A percentile compares a stretch with the other conserved stretches of the same genome.
phyloP scores from a whole-genome alignment of 2,113 vertebrate genomes.

The Symphodus melops region DNA sequence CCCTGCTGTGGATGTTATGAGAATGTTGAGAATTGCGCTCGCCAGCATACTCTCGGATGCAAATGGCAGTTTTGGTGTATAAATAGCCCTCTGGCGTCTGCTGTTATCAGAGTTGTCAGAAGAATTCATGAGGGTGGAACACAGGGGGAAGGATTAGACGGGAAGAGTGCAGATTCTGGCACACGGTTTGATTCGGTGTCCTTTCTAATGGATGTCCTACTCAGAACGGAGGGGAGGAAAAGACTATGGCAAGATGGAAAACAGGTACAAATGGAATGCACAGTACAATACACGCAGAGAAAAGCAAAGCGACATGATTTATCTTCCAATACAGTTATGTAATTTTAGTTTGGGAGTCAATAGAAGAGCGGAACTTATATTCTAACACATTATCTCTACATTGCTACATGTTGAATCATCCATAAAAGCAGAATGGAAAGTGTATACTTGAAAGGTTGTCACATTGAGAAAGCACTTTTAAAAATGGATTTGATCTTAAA shows the following conservation, averaged over 20 bases:
- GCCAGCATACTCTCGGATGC: slow-evolving; percentile 48
- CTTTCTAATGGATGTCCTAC: slow-evolving; percentile 39
- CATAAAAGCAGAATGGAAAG: too few relatives aligned
- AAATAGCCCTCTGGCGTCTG: slow-evolving; percentile 46
- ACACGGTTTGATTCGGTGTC: slow-evolving; percentile 47
- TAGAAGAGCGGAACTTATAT: not conserved
- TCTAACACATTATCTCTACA: too few relatives aligned
- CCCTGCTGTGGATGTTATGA: slow-evolving; percentile 40
- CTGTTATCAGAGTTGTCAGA: slow-evolving; percentile 55
- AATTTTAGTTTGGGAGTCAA: not conserved
- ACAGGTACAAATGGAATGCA: not conserved
- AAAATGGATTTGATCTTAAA: too few relatives aligned
- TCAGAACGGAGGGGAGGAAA: slow-evolving; percentile 23
- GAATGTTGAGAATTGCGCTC: slow-evolving; percentile 34
- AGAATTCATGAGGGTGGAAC: slow-evolving; percentile 51
- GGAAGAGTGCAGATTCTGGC: slow-evolving; percentile 33
- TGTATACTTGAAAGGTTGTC: too few relatives aligned
- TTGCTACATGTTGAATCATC: too few relatives aligned
- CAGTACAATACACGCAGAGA: not conserved
- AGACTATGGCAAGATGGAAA: not conserved
- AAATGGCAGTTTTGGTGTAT: slow-evolving; percentile 57
- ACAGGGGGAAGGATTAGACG: slow-evolving; percentile 34
- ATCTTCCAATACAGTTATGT: not conserved
- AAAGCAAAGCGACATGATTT: not conserved
- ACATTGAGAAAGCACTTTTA: too few relatives aligned